Conservation (phyloP, 1,140 invertebrate genomes). For the Drosophila truncata region DNA sequence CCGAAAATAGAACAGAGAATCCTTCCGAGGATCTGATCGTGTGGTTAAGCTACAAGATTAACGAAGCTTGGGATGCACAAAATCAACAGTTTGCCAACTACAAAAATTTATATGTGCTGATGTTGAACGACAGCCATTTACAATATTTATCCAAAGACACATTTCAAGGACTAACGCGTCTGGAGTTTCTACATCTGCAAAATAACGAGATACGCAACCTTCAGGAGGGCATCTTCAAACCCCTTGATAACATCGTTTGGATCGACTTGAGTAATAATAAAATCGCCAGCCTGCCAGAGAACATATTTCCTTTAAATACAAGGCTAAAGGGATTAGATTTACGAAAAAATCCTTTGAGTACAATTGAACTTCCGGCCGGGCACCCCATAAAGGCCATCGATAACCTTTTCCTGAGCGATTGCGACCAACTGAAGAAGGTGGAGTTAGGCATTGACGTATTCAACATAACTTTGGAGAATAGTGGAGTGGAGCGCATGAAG, state of each 20-base stretch:
- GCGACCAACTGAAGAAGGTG: background rate
- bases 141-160: background rate
- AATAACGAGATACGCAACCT: background rate
- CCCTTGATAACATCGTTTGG: background rate
- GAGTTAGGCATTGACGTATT: fast-evolving
- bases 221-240: background rate
- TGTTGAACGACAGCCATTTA: background rate
- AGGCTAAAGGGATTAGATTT: background rate
- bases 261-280: background rate
- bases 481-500: background rate
- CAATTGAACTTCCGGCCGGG: background rate
- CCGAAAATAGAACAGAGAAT: background rate
- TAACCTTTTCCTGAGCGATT: background rate
- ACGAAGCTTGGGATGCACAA: fast-evolving
- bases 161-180: background rate
- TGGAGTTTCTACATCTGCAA: background rate
- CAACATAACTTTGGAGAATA: background rate
- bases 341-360: background rate
- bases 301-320: background rate
- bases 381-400: background rate
- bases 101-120: background rate
- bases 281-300: background rate
- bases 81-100: background rate
- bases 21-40: background rate
- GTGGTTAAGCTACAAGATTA: background rate